A percentile compares a stretch with the other conserved stretches of the same genome.
Evolutionary conservation across 2,113 vertebrate species (phyloP).

Genomic region (Barnardius zonarius): DNA sequence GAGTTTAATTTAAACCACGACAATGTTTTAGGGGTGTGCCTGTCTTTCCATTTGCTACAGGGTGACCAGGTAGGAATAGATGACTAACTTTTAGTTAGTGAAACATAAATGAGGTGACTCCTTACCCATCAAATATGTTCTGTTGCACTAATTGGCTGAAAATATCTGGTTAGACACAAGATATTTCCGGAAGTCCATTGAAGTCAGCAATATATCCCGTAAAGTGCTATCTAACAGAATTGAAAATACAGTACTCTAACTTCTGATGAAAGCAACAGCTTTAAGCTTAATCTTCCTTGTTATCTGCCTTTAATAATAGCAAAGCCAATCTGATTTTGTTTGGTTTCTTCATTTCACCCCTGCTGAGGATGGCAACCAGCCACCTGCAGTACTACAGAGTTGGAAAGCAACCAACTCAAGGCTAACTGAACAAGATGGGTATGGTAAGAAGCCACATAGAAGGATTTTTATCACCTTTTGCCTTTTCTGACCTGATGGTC

Average conservation of each 20-base stretch:
- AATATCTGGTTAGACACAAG: background rate
- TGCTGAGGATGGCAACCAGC: background rate
- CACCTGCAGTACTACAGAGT: background rate
- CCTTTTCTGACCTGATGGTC: background rate
- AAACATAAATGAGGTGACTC: background rate
- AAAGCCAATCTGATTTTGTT: slow-evolving; percentile 24
- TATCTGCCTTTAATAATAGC: slow-evolving; percentile 20
- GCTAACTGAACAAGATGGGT: background rate
- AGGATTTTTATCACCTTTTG: slow-evolving; percentile 11
- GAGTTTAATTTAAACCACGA: too few relatives aligned
- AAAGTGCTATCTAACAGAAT: background rate
- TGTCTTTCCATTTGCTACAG: background rate
- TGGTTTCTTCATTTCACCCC: slow-evolving; percentile 11
- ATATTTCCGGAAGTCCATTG: background rate
- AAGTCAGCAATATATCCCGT: background rate
- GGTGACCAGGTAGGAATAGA: background rate
- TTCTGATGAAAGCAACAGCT: background rate
- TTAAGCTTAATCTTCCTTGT: slow-evolving; percentile 3
- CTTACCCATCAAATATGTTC: background rate
- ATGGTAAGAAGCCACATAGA: background rate
- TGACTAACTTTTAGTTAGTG: background rate
- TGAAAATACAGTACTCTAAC: background rate
- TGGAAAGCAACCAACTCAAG: slow-evolving; percentile 1
- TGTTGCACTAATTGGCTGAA: background rate
- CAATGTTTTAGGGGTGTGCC: background rate